These are phyloP conservation scores for Phymastichus coffea DNA, from an alignment of 1,140 invertebrate genomes.

Conservation along the genomic window DNA sequence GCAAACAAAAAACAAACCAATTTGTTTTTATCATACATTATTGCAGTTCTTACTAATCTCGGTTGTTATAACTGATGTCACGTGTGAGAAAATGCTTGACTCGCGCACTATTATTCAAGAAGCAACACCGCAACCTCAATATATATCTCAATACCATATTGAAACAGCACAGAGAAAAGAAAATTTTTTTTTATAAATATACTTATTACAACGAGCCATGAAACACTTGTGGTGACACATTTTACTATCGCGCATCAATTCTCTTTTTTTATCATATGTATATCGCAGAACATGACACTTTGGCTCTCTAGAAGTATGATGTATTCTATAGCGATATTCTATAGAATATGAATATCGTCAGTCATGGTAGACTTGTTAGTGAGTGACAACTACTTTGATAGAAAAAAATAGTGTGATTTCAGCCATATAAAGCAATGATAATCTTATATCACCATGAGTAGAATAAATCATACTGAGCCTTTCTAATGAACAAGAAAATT, in stretches of 20 bases:
- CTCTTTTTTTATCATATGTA: constrained; percentile 3
- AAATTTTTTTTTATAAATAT: no score
- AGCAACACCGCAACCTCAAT: constrained; percentile 1
- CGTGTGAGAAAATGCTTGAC: no score
- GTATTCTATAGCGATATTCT: no score
- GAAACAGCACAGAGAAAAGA: no score
- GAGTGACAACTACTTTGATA: no score
- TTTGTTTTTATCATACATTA: constrained; percentile 4
- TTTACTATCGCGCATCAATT: not conserved
- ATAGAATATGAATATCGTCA: no score
- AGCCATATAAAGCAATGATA: not conserved
- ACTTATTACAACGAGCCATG: no score
- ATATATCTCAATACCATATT: not conserved
- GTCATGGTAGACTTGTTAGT: no score
- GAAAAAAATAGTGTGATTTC: constrained; percentile 17
- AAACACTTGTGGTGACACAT: not conserved
- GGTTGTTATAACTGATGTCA: no score
- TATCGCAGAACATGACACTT: not conserved
- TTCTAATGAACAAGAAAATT: not conserved
- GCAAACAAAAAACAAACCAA: not conserved
- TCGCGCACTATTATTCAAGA: not conserved
- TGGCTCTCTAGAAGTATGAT: constrained; percentile 10
- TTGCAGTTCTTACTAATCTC: no score
- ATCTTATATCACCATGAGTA: no score
- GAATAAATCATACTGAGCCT: constrained; percentile 38